Evolutionary conservation across 53 echinoderm and acorn worm species (phyloP), one percentile per base, ranked within the genome.

Genomic region (Temnopleurus reevesii): DNA sequence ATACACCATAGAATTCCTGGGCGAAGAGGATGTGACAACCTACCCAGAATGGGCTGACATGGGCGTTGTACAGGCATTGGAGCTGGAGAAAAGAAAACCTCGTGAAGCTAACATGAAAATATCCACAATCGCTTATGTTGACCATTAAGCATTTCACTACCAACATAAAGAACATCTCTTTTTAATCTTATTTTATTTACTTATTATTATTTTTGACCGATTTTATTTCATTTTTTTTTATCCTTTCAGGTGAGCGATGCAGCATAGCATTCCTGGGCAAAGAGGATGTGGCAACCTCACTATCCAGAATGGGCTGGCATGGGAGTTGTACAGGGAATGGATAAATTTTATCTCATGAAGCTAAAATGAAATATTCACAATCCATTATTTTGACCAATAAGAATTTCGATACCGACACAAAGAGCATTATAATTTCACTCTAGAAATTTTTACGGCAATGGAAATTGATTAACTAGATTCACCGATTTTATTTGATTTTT

Each of bases 41-140:
- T 36, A 71, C 2, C 71, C 71, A n/a, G 71, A 71, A 1, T 71
- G 71, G 71, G 71, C 71, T 36, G 71, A 36, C 23, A 41, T 71
- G 41, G 71, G 71, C n/a, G 71, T 71, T 10, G 19, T 71, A 41
- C 41, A 19, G 21, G 71, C 71, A 19, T 38, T 38, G 15, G 71
- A 71, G 71, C n/a, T n/a, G n/a, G n/a, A n/a, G n/a, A n/a, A n/a
- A n/a, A n/a, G n/a, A n/a, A 38, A 36, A 71, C 8, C 71, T 71
- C 21, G 41, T 71, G 71, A 71, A 36, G 36, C n/a, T 71, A 19
- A 71, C 36, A 71, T 71, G 41, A 26, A 4, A 38, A 0, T 7
- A 41, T 71, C 9, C 9, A 49, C 49, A 49, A 49, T 49, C 10
- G 15, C 49, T 55, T 55, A 55, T 6, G 55, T 6, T 55, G 15